Base-by-base conservation (phyloP, 2,888 invertebrate species). In the Ceriagrion tenellum region DNA sequence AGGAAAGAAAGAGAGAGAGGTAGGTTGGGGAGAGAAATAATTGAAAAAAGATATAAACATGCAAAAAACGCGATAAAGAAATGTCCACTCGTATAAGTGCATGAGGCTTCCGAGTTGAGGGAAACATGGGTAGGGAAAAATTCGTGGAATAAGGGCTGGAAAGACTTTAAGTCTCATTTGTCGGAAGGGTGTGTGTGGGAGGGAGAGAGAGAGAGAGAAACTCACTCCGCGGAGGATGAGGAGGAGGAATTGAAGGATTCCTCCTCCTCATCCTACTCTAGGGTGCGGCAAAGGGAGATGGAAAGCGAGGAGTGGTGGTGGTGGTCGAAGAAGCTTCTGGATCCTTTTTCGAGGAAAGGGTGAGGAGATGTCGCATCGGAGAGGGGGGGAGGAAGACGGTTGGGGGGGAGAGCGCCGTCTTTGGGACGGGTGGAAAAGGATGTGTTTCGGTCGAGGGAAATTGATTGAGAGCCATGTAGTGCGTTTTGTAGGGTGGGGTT, bases 401-500 rank as follows among this genome's bases (percentile, higher is more conserved):
- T 81, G 55, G 55, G 30, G 30, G 56, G 74, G 88, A 40, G 20
- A n/a, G 47, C 23, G 40, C 23, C 10, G 47, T 16, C 47, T 47
- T 47, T n/a, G 55, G 88, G 23, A 18, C 12, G n/a, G 23, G 26
- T 0, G 26, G 89, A 12, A 23, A n/a, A 55, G 89, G 89, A 81
- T 35, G 47, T 89, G 89, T 55, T 89, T 47, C 89, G 89, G 55
- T 89, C 89, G 89, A 89, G 55, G 35, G 89, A 89, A 89, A 89
- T 89, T 89, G 89, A 89, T 47, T 89, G 89, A 89, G 89, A 89
- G 55, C 89, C 55, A 89, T 89, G 89, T 89, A 89, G 89, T 89
- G 55, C 55, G 47, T 26, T 20, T 95, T 95, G 95, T 95, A 95
- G 95, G 95, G 74, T n/a, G 95, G 56, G 88, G 95, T 13, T 8